Evolutionary conservation across 2,888 invertebrate genomes (phyloP), one percentile per base, ranked within the genome.

Genomic region (Pseudanteris insignis): DNA sequence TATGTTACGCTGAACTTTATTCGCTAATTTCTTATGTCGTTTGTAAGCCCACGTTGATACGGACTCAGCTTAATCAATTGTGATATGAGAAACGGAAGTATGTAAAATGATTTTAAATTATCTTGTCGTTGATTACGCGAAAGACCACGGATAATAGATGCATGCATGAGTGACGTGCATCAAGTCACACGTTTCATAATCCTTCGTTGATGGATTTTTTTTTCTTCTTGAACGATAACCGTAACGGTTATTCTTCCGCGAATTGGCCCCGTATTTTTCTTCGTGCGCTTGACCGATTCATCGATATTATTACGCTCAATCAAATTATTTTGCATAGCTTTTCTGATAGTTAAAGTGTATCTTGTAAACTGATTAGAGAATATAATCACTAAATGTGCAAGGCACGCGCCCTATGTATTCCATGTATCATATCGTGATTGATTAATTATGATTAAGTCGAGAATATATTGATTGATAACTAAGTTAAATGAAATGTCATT

Each of bases 31-130:
- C 32, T 40, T 25, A 11, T 26, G 46, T 38, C 58, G 18, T 40
- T 33, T 46, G 38, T 58, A 44, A 44, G 26, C 32, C 6, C 11
- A 24, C 18, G 1, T 6, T 9, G 25, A 38, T 44, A 58, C 51
- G 14, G 9, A n/a, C 29, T 58, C 50, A 38, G 44, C n/a, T 50
- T 58, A 51, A 58, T 48, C 44, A 18, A 30, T 51, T 46, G 50
- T 46, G 51, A 59, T 50, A 51, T 46, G 58, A 51, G 46, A 46
- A 46, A 59, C 51, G 51, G 51, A 46, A 59, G 51, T 51, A 21
- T 40, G 40, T 41, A 30, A 14, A 33, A 37, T 51, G 51, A 59
- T 51, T 46, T 40, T 59, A 46, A 59, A 46, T 51, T 29, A 21
- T 40, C 8, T 59, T 51, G 51, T 46, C 58, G 51, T 25, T 41